Conservation (phyloP, 1,140 invertebrate genomes). For the Musca domestica region DNA sequence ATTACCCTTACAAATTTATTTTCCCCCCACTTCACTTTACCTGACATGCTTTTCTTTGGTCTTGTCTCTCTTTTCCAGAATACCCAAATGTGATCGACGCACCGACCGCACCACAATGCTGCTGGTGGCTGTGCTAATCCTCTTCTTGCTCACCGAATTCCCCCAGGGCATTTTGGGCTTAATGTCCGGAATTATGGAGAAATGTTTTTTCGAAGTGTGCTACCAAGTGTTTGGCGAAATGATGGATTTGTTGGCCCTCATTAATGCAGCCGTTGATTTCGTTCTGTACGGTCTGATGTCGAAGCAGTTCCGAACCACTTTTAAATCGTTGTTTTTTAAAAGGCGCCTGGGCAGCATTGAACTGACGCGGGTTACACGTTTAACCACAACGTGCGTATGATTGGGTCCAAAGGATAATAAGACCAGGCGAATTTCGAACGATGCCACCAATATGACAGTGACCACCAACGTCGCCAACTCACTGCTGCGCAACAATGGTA, state of each 20-base stretch:
- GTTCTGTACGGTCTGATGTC: constrained; percentile 94
- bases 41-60: not conserved
- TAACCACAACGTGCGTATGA: constrained; percentile 60
- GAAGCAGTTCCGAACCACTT: constrained; percentile 85
- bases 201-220: constrained; percentile 71
- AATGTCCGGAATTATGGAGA: constrained; percentile 69
- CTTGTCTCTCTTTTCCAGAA: constrained; percentile 34
- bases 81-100: constrained; percentile 66
- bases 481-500: not conserved
- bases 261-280: constrained; percentile 92
- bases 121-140: constrained; percentile 79
- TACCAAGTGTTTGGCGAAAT: constrained; percentile 81
- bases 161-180: constrained; percentile 77
- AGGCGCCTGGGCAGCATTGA: constrained; percentile 54
- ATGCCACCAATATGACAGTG: too few species aligned
- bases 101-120: constrained; percentile 87
- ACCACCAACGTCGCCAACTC: too few species aligned
- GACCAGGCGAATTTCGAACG: too few species aligned
- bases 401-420: not conserved
- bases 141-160: constrained; percentile 85
- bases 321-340: constrained; percentile 69
- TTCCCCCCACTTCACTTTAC: not conserved
- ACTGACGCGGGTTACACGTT: constrained; percentile 54
- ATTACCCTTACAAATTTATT: not conserved
- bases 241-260: constrained; percentile 86